These are phyloP conservation scores for Pelobates fuscus DNA, from an alignment of 2,113 vertebrate genomes.

Conservation along the genomic window DNA sequence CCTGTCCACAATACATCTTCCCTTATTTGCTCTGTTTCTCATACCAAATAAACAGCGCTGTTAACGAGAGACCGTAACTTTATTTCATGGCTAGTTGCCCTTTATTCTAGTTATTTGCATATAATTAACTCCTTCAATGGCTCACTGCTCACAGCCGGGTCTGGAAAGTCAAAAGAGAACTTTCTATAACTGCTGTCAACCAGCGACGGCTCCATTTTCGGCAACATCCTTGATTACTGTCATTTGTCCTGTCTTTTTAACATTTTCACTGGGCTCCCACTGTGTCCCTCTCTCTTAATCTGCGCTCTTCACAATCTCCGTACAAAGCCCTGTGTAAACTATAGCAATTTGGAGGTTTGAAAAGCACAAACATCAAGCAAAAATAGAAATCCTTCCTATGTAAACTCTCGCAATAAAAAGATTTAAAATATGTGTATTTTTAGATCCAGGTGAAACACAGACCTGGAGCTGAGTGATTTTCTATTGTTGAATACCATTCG, in stretches of 20 bases:
- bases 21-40: no score
- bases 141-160: background rate
- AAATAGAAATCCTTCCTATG: no score
- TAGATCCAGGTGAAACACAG: no score
- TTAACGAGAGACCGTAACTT: no score
- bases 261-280: background rate
- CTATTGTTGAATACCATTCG: no score
- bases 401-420: no score
- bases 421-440: no score
- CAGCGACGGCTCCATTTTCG: background rate
- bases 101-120: background rate
- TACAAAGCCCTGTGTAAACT: background rate
- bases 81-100: background rate
- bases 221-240: slow-evolving; percentile 20
- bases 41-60: no score
- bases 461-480: no score
- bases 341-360: background rate
- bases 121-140: background rate
- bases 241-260: background rate
- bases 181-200: background rate
- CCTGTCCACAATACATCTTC: no score
- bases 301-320: background rate
- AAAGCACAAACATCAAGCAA: background rate
- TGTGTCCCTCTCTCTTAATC: background rate
- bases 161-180: background rate